These are phyloP conservation scores for Mus pahari DNA, from an alignment of 2,113 vertebrate genomes.

Conservation along the genomic window DNA sequence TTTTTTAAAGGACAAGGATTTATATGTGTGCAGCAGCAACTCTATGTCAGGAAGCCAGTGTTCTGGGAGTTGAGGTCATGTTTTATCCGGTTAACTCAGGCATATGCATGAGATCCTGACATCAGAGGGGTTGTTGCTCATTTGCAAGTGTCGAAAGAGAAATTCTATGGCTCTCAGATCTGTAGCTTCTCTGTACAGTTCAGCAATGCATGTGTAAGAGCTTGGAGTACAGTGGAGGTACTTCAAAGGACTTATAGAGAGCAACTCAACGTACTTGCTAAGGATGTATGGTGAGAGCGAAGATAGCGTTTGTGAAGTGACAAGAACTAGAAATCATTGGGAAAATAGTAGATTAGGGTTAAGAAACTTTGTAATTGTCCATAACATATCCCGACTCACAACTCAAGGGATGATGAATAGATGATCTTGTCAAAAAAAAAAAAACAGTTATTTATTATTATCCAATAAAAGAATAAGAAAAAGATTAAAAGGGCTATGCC, in stretches of 20 bases:
- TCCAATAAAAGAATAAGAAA: slow-evolving; percentile 10
- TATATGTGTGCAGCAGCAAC: background rate
- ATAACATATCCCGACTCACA: background rate
- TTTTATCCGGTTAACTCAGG: background rate
- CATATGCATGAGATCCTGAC: background rate
- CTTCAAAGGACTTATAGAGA: background rate
- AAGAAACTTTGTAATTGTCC: background rate
- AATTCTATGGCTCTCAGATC: background rate
- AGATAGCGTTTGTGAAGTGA: background rate
- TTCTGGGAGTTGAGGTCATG: background rate
- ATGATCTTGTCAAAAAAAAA: background rate
- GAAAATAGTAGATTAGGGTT: background rate
- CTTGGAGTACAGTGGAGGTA: background rate
- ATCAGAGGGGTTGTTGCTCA: rapidly evolving
- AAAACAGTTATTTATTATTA: background rate
- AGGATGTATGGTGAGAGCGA: background rate
- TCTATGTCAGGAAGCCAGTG: background rate
- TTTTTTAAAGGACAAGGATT: background rate
- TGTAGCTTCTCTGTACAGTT: background rate
- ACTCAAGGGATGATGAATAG: background rate
- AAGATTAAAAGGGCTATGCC: background rate
- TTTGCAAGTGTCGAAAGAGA: background rate
- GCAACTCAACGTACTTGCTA: background rate
- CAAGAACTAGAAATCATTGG: background rate
- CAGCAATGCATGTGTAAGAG: rapidly evolving